Evolutionary conservation across 2,113 vertebrate species (phyloP).

Genomic region (Tursiops truncatus): DNA sequence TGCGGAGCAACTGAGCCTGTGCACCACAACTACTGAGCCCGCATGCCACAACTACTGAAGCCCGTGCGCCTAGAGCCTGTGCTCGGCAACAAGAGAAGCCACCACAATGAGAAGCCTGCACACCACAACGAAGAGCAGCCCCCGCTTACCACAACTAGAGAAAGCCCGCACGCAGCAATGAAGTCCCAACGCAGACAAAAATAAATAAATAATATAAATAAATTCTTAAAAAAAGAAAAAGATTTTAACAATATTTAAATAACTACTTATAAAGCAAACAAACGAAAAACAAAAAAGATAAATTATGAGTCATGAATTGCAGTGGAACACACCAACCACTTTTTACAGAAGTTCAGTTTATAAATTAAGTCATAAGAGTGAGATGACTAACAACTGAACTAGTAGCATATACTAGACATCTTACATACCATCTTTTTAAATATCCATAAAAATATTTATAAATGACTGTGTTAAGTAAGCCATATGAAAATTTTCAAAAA

Average conservation of each 20-base stretch:
- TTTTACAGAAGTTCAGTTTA: conserved; percentile 19
- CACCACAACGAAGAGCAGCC: too few relatives aligned
- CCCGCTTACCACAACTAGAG: too few relatives aligned
- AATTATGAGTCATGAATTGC: conserved; percentile 21
- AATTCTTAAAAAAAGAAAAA: neutral
- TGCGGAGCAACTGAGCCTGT: too few relatives aligned
- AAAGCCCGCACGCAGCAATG: too few relatives aligned
- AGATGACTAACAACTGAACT: neutral
- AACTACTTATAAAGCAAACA: conserved; percentile 9
- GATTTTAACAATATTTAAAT: conserved; percentile 25
- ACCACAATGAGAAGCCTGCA: too few relatives aligned
- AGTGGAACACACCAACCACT: neutral
- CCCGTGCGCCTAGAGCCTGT: too few relatives aligned
- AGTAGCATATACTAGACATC: neutral
- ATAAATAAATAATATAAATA: too few relatives aligned
- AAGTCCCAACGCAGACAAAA: too few relatives aligned
- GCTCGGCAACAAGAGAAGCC: too few relatives aligned
- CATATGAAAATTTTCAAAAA: conserved; percentile 3
- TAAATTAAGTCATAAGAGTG: neutral
- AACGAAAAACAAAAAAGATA: conserved; percentile 15
- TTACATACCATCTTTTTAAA: neutral
- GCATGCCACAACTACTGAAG: too few relatives aligned
- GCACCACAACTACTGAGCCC: too few relatives aligned
- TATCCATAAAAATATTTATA: conserved; percentile 23
- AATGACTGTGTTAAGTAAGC: neutral